Evolutionary conservation across 2,113 vertebrate genomes (phyloP).

Genomic region (human): GRCh38 chr11:109662501-109663000

Average conservation of each 20-base stretch:
- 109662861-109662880: not conserved
- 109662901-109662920: not conserved
- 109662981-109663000: not conserved
- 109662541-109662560: not conserved
- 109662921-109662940: not conserved
- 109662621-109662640: not conserved
- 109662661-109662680: not conserved
- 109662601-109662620: not conserved
- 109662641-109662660: not conserved
- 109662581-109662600: not conserved
- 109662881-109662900: not conserved
- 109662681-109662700: not conserved
- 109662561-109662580: not conserved
- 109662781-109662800: constrained; percentile 4
- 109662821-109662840: not conserved
- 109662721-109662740: not conserved
- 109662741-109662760: not conserved
- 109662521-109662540: not conserved
- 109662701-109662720: not conserved
- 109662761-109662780: not conserved
- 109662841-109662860: constrained; percentile 35
- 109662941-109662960: not conserved
- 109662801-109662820: not conserved
- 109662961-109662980: not conserved
- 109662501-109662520: not conserved